phyloP scores from a whole-genome alignment of 2,113 vertebrate species.

The Phaetusa simplex region DNA sequence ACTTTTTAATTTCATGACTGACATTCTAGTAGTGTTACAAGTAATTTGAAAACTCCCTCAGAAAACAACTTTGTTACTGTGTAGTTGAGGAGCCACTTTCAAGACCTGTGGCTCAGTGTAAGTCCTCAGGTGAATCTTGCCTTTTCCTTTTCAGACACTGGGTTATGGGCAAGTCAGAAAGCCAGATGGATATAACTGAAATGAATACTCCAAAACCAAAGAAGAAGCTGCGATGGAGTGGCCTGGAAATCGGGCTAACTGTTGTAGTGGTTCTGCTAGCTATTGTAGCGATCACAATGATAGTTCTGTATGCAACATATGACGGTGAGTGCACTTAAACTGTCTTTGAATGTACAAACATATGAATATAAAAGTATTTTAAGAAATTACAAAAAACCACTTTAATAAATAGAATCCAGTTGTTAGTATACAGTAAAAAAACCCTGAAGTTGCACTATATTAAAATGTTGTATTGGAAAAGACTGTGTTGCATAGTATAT shows the following conservation, averaged over 20 bases:
- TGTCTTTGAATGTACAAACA: neutral
- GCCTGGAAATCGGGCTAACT: conserved; percentile 86
- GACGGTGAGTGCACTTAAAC: conserved; percentile 62
- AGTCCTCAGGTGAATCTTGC: neutral
- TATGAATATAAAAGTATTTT: neutral
- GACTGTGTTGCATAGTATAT: neutral
- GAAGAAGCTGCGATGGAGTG: conserved; percentile 84
- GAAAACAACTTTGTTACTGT: neutral
- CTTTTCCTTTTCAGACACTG: conserved; percentile 75
- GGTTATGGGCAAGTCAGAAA: conserved; percentile 88
- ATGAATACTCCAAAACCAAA: conserved; percentile 86
- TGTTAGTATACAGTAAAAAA: neutral
- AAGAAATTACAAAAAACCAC: neutral
- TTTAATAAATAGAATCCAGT: neutral
- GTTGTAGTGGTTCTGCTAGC: conserved; percentile 84
- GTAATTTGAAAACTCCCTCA: neutral
- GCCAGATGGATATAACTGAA: conserved; percentile 91
- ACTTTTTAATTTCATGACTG: neutral
- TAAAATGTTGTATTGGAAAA: neutral
- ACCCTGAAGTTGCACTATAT: neutral
- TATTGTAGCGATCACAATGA: conserved; percentile 84
- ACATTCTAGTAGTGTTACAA: neutral
- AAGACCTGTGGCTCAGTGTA: neutral
- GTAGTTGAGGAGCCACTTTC: neutral
- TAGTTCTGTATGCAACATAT: conserved; percentile 86